phyloP scores from a whole-genome alignment of 2,888 invertebrate species.

The Euspilapteryx auroguttella region DNA sequence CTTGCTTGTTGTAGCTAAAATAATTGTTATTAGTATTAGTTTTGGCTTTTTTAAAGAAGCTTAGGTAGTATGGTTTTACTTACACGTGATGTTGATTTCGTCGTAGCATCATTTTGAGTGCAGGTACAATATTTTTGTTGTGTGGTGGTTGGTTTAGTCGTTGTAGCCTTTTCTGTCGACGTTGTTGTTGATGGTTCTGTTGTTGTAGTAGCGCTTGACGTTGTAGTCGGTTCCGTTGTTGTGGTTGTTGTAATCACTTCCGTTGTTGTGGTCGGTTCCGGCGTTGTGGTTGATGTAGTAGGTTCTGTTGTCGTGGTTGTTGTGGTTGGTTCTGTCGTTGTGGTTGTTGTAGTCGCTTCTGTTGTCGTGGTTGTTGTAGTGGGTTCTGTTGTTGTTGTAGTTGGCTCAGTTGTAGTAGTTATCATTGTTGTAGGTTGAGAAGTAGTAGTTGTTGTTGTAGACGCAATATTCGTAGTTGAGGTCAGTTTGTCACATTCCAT shows the following conservation, averaged over 20 bases:
- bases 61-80: too few relatives aligned
- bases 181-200: neutral
- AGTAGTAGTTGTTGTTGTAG: conserved; percentile 5
- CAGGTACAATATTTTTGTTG: too few relatives aligned
- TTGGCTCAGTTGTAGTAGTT: conserved; percentile 4
- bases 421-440: conserved; percentile 3
- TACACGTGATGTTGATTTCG: conserved; percentile 2
- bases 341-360: conserved; percentile 1
- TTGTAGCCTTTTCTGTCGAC: neutral
- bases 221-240: conserved; percentile 1
- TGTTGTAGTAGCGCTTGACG: neutral
- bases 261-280: conserved; percentile 3
- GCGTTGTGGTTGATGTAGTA: conserved; percentile 2
- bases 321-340: conserved; percentile 1
- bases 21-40: too few relatives aligned
- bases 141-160: neutral
- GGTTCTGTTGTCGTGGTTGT: conserved; percentile 1
- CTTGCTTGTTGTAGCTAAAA: too few relatives aligned
- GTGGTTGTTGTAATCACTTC: neutral
- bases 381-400: conserved; percentile 5
- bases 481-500: conserved; percentile 3
- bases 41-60: too few relatives aligned
- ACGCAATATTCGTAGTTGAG: conserved; percentile 8
- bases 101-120: too few relatives aligned
- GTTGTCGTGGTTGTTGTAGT: conserved; percentile 6